Evolutionary conservation across 1,140 invertebrate genomes (phyloP), one percentile per base, ranked within the genome.

Genomic region (Dendroctonus valens): DNA sequence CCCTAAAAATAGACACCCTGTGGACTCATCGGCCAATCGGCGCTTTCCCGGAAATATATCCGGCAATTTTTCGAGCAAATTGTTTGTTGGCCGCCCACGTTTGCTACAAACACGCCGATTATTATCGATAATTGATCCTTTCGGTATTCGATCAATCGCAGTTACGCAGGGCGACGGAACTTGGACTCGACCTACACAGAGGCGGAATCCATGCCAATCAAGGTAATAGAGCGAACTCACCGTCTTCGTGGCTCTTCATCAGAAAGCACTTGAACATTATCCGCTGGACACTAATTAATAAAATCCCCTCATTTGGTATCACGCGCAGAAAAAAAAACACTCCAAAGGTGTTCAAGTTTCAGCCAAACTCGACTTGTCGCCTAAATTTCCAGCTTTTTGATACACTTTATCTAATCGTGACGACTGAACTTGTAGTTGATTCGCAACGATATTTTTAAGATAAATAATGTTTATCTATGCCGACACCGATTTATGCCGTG

Each of bases 371-470:
- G 39, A 9, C 52, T 6, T 54, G 12, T 54, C 52, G 7, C 52
- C 6, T 38, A 9, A 51, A 26, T 46, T 46, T 12, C 12, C 50
- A 26, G 9, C 50, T 44, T 59, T 59, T 48, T 44, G 52, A 15
- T 38, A 26, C 8, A 39, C 40, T 53, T 63, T 63, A 63, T 63
- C 60, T 63, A 63, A 63, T 63, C 60, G 11, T n/a, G 5, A 38
- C 59, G 51, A n/a, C n/a, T n/a, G n/a, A n/a, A n/a, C n/a, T n/a
- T n/a, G 44, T 41, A 40, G 49, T 55, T 41, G 14, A 15, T 52
- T 63, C 41, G 51, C 41, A 63, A 63, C 44, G 46, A 54, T 63
- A 62, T 63, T 63, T 63, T 63, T 44, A 63, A 63, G 60, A 63
- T 63, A 63, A 63, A 54, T 63, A 63, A 39, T 53, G 37, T 62